A percentile compares a stretch with the other conserved stretches of the same genome.
Conservation (phyloP, 2,888 invertebrate species). For the Polyploca ridens region DNA sequence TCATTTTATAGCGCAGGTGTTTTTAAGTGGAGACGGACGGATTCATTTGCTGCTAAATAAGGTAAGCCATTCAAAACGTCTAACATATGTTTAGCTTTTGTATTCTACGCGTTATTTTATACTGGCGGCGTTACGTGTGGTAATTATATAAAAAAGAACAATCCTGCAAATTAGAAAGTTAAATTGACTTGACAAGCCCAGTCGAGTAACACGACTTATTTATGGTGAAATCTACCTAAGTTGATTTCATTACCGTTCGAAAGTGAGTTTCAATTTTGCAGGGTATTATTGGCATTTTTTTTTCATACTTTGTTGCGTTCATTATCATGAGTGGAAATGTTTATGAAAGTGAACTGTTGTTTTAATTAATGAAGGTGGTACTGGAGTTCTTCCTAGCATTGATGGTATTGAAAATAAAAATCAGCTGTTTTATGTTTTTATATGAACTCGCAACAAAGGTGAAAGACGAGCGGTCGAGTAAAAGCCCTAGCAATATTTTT, state of each 20-base stretch:
- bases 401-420: slow-evolving; percentile 20
- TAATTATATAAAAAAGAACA: slow-evolving; percentile 17
- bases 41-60: slow-evolving; percentile 67
- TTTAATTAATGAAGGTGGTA: slow-evolving; percentile 19
- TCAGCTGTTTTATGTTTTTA: slow-evolving; percentile 34
- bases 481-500: slow-evolving; percentile 28
- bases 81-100: slow-evolving; percentile 65
- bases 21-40: slow-evolving; percentile 70
- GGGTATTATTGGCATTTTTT: slow-evolving; percentile 30
- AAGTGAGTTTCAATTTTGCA: slow-evolving; percentile 33
- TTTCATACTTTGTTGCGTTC: slow-evolving; percentile 20
- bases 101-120: slow-evolving; percentile 30
- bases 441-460: slow-evolving; percentile 15
- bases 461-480: slow-evolving; percentile 3
- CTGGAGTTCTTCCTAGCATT: slow-evolving; percentile 15
- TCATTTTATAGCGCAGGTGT: slow-evolving; percentile 83
- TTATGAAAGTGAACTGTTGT: slow-evolving; percentile 18
- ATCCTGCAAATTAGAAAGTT: slow-evolving; percentile 61
- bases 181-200: slow-evolving; percentile 39
- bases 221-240: slow-evolving; percentile 27
- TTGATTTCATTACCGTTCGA: slow-evolving; percentile 12
- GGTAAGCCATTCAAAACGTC: slow-evolving; percentile 65
- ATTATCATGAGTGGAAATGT: slow-evolving; percentile 3
- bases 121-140: slow-evolving; percentile 15
- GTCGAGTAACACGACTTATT: slow-evolving; percentile 41